phyloP scores from a whole-genome alignment of 2,797 vertebrate genomes.

The Euthynnus affinis region DNA sequence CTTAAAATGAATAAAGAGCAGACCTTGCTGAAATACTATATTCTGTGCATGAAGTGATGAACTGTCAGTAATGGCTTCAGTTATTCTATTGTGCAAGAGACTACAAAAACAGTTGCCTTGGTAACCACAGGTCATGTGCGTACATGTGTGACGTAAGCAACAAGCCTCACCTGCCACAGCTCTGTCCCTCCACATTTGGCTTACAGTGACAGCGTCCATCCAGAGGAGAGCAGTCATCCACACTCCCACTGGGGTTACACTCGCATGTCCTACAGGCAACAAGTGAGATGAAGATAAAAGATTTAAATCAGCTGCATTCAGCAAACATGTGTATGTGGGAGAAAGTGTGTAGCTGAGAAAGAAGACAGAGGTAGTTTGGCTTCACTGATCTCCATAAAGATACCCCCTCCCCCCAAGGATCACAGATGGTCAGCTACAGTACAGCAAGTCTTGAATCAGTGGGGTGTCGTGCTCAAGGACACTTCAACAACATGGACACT shows the following conservation, averaged over 20 bases:
- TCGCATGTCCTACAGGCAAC: constrained; percentile 85
- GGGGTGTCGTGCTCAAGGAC: constrained; percentile 42
- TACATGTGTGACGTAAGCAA: constrained; percentile 1
- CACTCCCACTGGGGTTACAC: constrained; percentile 86
- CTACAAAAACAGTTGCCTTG: constrained; percentile 31
- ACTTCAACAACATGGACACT: constrained; percentile 12
- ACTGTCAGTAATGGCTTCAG: background rate
- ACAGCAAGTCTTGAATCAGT: constrained; percentile 1
- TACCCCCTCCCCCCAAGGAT: background rate
- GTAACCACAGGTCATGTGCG: constrained; percentile 30
- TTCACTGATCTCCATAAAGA: background rate
- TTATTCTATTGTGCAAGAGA: background rate
- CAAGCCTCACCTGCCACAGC: constrained; percentile 89
- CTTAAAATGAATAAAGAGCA: background rate
- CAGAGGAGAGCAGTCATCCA: constrained; percentile 86
- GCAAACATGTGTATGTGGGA: background rate
- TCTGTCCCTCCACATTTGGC: constrained; percentile 88
- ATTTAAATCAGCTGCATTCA: background rate
- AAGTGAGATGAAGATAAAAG: constrained; percentile 9
- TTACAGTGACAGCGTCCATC: constrained; percentile 92
- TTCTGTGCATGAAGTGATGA: background rate
- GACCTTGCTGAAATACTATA: background rate
- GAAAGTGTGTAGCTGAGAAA: background rate
- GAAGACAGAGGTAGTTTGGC: background rate
- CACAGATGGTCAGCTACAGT: constrained; percentile 40